Base-by-base conservation (phyloP, 1,140 invertebrate genomes). In the Cydia pomonella region DNA sequence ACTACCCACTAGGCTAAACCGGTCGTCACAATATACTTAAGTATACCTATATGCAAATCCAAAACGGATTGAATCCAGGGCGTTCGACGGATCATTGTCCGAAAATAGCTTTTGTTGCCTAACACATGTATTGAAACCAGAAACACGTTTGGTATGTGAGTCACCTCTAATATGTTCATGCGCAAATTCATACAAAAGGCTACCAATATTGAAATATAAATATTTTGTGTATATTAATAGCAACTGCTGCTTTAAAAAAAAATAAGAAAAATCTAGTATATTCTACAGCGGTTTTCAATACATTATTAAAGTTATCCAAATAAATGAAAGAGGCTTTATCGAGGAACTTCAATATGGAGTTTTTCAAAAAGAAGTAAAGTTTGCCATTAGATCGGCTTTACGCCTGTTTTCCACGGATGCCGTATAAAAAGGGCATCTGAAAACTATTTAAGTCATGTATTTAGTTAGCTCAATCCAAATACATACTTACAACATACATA, bases 11-110 rank as follows among this genome's bases (percentile, higher is more conserved):
- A n/a, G n/a, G n/a, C n/a, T n/a, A n/a, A n/a, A n/a, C n/a, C n/a
- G n/a, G n/a, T n/a, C n/a, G n/a, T n/a, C n/a, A n/a, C n/a, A n/a
- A 75, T 38, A 38, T 7, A 38, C 9, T 21, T 53, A 72, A 76
- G 72, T 74, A 76, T 41, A n/a, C n/a, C n/a, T n/a, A 72, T 72
- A 72, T 66, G 71, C 73, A 53, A 41, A 38, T 23, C 27, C 9
- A 59, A 64, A 38, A 13, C 12, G 62, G 62, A 66, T 64, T 50
- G 59, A 69, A 25, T 63, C 63, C 64, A 69, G 64, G 33, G 64
- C 64, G 29, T 33, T 66, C 27, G 63, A 18, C 29, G 27, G 27
- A 66, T 66, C 63, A 69, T 69, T 69, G 64, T 69, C 64, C 64
- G n/a, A 69, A 38, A 69, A 69, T 69, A 69, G 64, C 64, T 69